A percentile compares a stretch with the other conserved stretches of the same genome.
Conservation (phyloP, 2,888 invertebrate species). For the Melieria omissa region DNA sequence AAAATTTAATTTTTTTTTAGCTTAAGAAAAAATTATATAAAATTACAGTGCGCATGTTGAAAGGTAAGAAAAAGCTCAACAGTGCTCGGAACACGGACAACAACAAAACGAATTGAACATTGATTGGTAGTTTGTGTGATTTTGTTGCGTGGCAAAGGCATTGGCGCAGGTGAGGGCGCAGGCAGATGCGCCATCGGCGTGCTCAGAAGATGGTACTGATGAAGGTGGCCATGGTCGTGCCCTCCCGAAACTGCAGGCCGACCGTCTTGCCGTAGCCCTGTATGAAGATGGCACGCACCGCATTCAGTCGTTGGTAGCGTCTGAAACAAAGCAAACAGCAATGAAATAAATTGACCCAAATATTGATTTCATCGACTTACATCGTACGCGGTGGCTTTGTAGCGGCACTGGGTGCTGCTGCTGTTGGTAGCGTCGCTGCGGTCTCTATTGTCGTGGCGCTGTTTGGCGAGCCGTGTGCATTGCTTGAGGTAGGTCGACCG, state of each 20-base stretch:
- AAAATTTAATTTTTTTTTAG: no score
- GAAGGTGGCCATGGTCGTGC: slow-evolving; percentile 58
- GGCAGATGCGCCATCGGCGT: slow-evolving; percentile 32
- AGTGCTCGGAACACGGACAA: slow-evolving; percentile 50
- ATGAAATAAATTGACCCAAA: neutral
- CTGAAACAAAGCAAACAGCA: slow-evolving; percentile 42
- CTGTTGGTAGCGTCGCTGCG: slow-evolving; percentile 1
- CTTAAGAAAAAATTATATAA: no score
- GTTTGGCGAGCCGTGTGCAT: slow-evolving; percentile 23
- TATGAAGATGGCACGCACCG: slow-evolving; percentile 60
- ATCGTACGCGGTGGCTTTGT: no score
- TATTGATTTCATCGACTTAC: neutral
- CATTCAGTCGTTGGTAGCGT: slow-evolving; percentile 60
- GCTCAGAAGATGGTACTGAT: slow-evolving; percentile 51
- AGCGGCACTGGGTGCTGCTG: neutral
- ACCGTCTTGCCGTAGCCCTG: slow-evolving; percentile 61
- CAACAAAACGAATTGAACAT: slow-evolving; percentile 40
- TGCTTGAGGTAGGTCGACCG: slow-evolving; percentile 8
- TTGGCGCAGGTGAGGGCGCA: slow-evolving; percentile 1
- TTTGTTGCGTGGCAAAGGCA: neutral
- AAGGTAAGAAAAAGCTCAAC: neutral
- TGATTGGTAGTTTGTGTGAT: neutral
- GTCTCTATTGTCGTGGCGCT: slow-evolving; percentile 27
- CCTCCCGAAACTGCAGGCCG: slow-evolving; percentile 64
- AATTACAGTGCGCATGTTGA: no score